A percentile compares a stretch with the other conserved stretches of the same genome.
Evolutionary conservation across 2,113 vertebrate genomes (phyloP).

Genomic region (Neotoma lepida): DNA sequence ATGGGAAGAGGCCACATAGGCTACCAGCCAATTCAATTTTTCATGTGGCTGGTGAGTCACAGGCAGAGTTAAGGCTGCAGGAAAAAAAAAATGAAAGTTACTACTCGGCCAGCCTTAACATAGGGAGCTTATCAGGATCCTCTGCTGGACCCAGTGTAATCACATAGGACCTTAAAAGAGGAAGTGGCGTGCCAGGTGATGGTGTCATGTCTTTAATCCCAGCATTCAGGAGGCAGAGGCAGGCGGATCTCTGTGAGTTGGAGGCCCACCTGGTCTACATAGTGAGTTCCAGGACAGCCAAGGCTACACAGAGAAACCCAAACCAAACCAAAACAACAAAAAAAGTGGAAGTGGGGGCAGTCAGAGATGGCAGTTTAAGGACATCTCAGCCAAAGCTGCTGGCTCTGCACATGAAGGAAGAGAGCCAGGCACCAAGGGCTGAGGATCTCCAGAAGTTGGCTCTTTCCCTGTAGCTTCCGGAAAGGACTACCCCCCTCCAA

Average conservation of each 20-base stretch:
- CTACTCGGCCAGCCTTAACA: neutral
- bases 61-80: neutral
- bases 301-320: neutral
- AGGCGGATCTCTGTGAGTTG: neutral
- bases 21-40: neutral
- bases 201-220: neutral
- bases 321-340: too few species aligned
- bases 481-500: neutral
- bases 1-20: neutral
- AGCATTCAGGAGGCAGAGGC: neutral
- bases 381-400: neutral
- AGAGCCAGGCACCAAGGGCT: too few species aligned
- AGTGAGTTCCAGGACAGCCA: neutral
- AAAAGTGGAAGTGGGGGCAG: neutral
- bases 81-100: neutral
- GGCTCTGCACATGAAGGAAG: neutral
- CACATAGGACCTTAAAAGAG: neutral
- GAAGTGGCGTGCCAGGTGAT: neutral
- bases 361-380: neutral
- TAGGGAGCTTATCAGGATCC: neutral
- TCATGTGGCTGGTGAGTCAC: neutral
- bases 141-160: neutral
- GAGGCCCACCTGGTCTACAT: neutral
- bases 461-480: neutral
- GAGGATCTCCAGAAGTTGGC: neutral